Conservation (phyloP, 2,113 vertebrate genomes). For the Cygnus buccinator region DNA sequence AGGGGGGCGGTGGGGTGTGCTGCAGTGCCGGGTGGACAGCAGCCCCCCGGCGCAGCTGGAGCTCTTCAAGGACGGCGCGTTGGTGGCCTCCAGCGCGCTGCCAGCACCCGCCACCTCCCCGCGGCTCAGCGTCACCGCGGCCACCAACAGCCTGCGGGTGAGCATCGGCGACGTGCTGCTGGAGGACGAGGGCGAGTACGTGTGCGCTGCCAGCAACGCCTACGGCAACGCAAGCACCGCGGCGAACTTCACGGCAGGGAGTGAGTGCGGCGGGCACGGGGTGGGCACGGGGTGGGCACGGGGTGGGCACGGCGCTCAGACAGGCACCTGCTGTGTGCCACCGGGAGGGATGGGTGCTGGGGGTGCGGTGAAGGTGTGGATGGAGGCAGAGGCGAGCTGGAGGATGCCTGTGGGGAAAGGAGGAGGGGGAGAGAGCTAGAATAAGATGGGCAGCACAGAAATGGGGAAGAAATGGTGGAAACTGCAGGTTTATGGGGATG, state of each 20-base stretch:
- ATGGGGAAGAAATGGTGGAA: fast-evolving
- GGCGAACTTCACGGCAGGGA: neutral
- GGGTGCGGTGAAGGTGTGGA: fast-evolving
- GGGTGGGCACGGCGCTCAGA: fast-evolving
- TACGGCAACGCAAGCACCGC: slow-evolving; percentile 46
- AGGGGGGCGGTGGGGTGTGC: neutral
- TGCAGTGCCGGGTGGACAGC: slow-evolving; percentile 74
- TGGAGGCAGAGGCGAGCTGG: fast-evolving
- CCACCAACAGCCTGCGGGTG: slow-evolving; percentile 58
- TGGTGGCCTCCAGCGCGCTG: slow-evolving; percentile 53
- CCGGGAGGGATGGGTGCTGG: fast-evolving
- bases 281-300: neutral
- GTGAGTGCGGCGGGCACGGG: slow-evolving; percentile 24
- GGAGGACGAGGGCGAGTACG: slow-evolving; percentile 73
- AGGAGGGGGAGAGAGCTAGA: neutral
- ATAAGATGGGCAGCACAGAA: neutral
- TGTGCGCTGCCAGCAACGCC: slow-evolving; percentile 57
- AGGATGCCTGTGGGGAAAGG: neutral
- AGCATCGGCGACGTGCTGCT: slow-evolving; percentile 32
- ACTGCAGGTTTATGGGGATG: fast-evolving
- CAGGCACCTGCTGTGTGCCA: too few species aligned
- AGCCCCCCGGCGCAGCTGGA: slow-evolving; percentile 61
- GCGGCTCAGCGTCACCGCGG: neutral
- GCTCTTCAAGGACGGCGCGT: neutral
- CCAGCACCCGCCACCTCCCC: fast-evolving